phyloP scores from a whole-genome alignment of 2,888 invertebrate genomes.

The Tipula unca region DNA sequence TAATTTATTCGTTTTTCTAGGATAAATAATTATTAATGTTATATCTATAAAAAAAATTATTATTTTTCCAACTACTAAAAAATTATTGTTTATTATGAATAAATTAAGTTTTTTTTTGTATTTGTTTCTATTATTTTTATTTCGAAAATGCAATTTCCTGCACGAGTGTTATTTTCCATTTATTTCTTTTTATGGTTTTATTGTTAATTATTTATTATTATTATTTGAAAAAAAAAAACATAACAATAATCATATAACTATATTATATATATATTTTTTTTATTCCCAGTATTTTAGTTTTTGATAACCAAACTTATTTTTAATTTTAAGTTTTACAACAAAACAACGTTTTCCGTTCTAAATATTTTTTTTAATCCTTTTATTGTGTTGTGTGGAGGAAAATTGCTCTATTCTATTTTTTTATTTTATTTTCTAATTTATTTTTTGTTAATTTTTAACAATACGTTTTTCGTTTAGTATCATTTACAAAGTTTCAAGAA shows the following conservation, averaged over 20 bases:
- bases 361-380: neutral
- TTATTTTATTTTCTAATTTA: neutral
- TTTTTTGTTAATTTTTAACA: neutral
- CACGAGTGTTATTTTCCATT: slow-evolving; percentile 22
- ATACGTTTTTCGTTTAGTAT: neutral
- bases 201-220: neutral
- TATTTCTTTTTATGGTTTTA: slow-evolving; percentile 18
- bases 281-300: neutral
- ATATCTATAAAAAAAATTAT: neutral
- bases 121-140: neutral
- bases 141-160: slow-evolving; percentile 22
- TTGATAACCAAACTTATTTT: neutral
- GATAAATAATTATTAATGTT: neutral
- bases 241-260: neutral
- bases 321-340: neutral
- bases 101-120: neutral
- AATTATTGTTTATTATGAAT: neutral
- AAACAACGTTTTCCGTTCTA: neutral
- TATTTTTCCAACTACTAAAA: neutral
- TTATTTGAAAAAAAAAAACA: neutral
- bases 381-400: neutral
- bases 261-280: no score
- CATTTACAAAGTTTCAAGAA: neutral
- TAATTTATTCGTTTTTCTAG: neutral
- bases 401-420: neutral